Conservation (phyloP, 2,797 vertebrate species). For the Hypotaenidia philippensis region DNA sequence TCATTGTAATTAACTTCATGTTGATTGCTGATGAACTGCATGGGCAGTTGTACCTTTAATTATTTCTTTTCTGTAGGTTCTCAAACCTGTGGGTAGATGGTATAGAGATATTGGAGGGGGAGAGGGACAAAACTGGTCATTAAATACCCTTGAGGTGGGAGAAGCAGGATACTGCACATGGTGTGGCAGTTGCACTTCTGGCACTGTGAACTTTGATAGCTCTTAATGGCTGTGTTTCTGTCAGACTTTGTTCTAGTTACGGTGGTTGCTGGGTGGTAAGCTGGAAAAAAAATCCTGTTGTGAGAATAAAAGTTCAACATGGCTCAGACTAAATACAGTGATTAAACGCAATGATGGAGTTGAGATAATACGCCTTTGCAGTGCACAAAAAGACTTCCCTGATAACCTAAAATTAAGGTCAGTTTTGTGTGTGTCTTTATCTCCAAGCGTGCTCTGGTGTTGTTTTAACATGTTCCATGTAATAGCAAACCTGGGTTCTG, state of each 20-base stretch:
- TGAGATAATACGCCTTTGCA: neutral
- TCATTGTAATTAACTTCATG: neutral
- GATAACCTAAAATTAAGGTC: neutral
- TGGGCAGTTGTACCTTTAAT: neutral
- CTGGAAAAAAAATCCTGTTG: neutral
- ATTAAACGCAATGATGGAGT: neutral
- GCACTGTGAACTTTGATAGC: neutral
- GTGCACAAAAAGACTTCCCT: neutral
- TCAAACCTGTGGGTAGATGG: rapidly evolving
- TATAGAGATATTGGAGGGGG: rapidly evolving
- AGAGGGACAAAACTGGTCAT: neutral
- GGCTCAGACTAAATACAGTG: neutral
- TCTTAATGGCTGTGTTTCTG: rapidly evolving
- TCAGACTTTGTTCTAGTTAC: neutral
- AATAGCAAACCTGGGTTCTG: neutral
- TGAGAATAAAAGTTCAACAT: neutral
- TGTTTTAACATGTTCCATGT: neutral
- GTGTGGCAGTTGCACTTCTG: neutral
- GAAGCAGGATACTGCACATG: too few relatives aligned
- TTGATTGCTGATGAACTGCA: neutral
- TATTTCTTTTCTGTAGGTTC: neutral
- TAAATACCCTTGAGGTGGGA: neutral
- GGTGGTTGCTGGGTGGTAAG: neutral
- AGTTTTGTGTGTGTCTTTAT: neutral
- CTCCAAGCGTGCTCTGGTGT: neutral